Base-by-base conservation (phyloP, 2,888 invertebrate species). In the Minunthozetes semirufus region DNA sequence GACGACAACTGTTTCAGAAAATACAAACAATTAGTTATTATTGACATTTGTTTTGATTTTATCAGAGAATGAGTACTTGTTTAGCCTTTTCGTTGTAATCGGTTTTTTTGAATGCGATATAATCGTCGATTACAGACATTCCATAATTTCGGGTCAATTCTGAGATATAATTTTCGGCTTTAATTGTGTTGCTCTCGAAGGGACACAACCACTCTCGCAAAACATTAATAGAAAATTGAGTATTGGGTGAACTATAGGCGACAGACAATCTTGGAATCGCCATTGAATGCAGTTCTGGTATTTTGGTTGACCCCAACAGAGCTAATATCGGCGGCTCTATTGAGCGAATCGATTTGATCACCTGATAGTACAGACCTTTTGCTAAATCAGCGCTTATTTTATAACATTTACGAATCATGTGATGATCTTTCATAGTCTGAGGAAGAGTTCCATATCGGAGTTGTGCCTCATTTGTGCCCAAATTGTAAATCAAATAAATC, bases 401-500 rank as follows among this genome's bases (percentile, higher is more conserved):
- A 48, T 17, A 71, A 50, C 13, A 8, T 50, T 9, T 71, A 8
- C 11, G 11, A 15, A 71, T 42, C 15, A 38, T 11, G 9, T 17
- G 25, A 46, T 71, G 29, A 19, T 71, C 15, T 48, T 71, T 38
- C 13, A 71, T 15, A 17, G 9, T n/a, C 33, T 9, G 5, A 9
- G 71, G 71, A 9, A 71, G 42, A 5, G 25, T 33, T 13, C 71
- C 71, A 19, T 42, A 71, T 13, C 71, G 71, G 15, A 8, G 5
- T 6, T 82, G 56, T 29, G 81, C 81, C 46, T 86, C 85, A 1
- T 82, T 76, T 80, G 88, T 85, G 29, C 88, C 88, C 70, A 90
- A 84, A 82, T 89, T 88, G 79, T 88, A 85, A 76, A 91, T 80
- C 76, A 90, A 82, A 81, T 90, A 89, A 17, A 90, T 80, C 63